Evolutionary conservation across 2,888 invertebrate species (phyloP), one percentile per base, ranked within the genome.

Genomic region (Hyppa rectilinea): DNA sequence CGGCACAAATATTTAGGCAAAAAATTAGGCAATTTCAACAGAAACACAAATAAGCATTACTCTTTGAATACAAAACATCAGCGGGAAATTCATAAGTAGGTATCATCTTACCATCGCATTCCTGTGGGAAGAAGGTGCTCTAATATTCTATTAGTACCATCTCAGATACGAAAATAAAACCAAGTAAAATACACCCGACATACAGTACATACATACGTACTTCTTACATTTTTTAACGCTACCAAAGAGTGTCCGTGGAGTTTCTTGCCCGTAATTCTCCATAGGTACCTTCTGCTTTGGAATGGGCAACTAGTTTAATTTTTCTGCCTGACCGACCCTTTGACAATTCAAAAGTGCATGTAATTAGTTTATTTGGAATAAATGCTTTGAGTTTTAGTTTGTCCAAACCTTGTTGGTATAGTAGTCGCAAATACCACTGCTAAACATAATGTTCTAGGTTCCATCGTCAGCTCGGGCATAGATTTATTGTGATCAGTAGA

Each of bases 111-210:
- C 29, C 23, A n/a, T 40, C 9, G n/a, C 12, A 26, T 70, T 34
- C 65, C 45, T n/a, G 4, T 0, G 52, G n/a, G 52, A 9, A 50
- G 20, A 14, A 34, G 6, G 14, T 53, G 65, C 52, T 75, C n/a
- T 71, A 71, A 53, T 71, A 75, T 71, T 71, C 75, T 26, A 75
- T 65, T 75, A 66, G 31, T n/a, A 47, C 14, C 14, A 23, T 40
- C 7, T 64, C 12, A n/a, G 45, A 47, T 17, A 45, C 9, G 31
- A 20, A 64, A 53, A 40, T 75, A 75, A 71, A 71, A 45, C 31
- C 52, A 45, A 7, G 4, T 0, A n/a, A 75, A 38, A 31, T 64
- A 38, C 62, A 2, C 38, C 29, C 26, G 45, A 52, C 14, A 0
- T 3, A 9, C 4, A 31, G 31, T 38, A 47, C 14, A 4, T 53